These are phyloP conservation scores for Takifugu ocellatus DNA, from an alignment of 2,797 vertebrate genomes.

Conservation along the genomic window DNA sequence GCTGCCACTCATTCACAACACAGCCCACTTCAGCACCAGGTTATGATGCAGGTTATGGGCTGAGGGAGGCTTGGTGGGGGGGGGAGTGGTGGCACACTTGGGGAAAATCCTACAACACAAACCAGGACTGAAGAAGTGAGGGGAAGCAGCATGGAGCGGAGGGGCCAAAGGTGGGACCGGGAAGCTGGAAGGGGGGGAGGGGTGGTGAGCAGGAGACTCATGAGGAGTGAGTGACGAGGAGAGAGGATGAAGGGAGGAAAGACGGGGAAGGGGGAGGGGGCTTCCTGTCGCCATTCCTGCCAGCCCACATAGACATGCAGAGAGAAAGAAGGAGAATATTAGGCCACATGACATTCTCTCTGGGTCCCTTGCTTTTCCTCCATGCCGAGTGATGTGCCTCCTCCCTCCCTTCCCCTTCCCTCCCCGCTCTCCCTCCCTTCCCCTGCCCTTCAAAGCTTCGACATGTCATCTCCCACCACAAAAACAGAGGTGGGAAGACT, in stretches of 20 bases:
- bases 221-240: slow-evolving; percentile 38
- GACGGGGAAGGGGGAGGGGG: slow-evolving; percentile 30
- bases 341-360: slow-evolving; percentile 81
- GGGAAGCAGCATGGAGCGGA: slow-evolving; percentile 2
- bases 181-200: slow-evolving; percentile 33
- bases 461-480: slow-evolving; percentile 87
- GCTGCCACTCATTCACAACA: slow-evolving; percentile 63
- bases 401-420: slow-evolving; percentile 59
- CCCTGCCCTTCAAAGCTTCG: slow-evolving; percentile 82
- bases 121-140: slow-evolving; percentile 14
- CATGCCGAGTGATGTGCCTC: slow-evolving; percentile 70
- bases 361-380: slow-evolving; percentile 64
- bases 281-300: slow-evolving; percentile 80
- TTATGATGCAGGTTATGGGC: slow-evolving; percentile 47
- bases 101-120: slow-evolving; percentile 43
- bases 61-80: slow-evolving; percentile 6
- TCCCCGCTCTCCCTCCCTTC: slow-evolving; percentile 69
- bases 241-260: slow-evolving; percentile 49
- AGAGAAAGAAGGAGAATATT: slow-evolving; percentile 58
- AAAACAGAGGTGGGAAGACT: slow-evolving; percentile 90
- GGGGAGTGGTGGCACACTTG: neutral
- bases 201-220: slow-evolving; percentile 9
- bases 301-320: slow-evolving; percentile 78
- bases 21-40: slow-evolving; percentile 41
- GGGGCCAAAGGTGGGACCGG: slow-evolving; percentile 34